A percentile compares a stretch with the other conserved stretches of the same genome.
phyloP scores from a whole-genome alignment of 2,113 vertebrate species.

The Petrocephalus zakoni region DNA sequence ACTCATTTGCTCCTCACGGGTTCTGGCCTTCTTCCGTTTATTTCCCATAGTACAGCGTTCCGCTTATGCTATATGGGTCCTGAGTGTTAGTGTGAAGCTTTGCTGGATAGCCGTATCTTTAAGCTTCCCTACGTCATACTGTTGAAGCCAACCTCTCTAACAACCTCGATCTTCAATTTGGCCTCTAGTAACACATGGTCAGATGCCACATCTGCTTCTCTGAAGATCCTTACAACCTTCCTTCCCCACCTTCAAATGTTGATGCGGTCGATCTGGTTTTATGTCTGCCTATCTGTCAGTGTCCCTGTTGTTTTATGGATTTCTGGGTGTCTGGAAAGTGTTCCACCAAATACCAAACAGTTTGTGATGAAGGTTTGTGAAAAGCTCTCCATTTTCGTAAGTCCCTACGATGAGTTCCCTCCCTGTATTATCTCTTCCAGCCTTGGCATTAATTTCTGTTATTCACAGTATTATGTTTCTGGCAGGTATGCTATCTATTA shows the following conservation, averaged over 20 bases:
- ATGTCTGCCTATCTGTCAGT: neutral
- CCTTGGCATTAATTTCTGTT: neutral
- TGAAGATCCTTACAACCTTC: neutral
- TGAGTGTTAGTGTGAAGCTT: neutral
- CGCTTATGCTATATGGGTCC: neutral
- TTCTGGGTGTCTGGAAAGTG: neutral
- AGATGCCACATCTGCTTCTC: neutral
- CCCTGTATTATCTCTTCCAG: neutral
- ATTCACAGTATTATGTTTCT: neutral
- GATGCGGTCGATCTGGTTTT: neutral
- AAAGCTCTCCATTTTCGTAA: neutral
- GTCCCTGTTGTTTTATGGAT: neutral
- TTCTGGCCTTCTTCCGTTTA: neutral
- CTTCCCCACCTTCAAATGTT: neutral
- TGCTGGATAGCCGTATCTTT: neutral
- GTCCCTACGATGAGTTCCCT: neutral
- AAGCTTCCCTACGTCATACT: neutral
- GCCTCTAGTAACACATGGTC: neutral
- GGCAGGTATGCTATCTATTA: neutral
- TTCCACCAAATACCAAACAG: neutral
- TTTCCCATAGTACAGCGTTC: neutral
- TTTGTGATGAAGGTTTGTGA: neutral
- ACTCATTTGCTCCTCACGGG: neutral
- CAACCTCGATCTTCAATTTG: neutral
- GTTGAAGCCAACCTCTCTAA: neutral